Evolutionary conservation across 53 echinoderm and acorn worm genomes (phyloP).

Genomic region (Echinometra lucunter): DNA sequence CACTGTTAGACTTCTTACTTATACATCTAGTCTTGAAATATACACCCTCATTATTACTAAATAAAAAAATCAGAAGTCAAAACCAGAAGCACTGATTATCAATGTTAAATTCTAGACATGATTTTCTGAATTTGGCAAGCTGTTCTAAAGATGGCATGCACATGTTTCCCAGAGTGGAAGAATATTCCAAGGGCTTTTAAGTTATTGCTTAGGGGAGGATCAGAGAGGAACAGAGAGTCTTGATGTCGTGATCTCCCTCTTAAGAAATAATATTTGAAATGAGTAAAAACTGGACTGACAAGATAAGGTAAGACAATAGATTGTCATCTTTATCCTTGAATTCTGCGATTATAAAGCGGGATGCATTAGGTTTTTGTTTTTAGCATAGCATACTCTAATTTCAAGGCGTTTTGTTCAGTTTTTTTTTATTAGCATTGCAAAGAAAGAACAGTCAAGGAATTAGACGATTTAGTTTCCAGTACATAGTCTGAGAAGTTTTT

Average conservation of each 20-base stretch:
- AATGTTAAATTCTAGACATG: too few relatives aligned
- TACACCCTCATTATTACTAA: too few relatives aligned
- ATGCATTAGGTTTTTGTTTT: too few relatives aligned
- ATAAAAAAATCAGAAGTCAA: too few relatives aligned
- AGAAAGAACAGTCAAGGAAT: too few relatives aligned
- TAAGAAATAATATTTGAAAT: background rate
- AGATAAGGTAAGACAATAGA: background rate
- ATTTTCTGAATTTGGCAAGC: background rate
- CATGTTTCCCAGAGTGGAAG: background rate
- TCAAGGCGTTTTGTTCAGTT: too few relatives aligned
- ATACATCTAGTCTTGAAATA: background rate
- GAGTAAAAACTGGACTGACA: background rate
- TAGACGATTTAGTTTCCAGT: too few relatives aligned
- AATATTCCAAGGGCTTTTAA: background rate
- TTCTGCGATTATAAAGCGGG: background rate
- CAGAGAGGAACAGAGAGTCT: slow-evolving; percentile 6
- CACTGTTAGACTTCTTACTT: too few relatives aligned
- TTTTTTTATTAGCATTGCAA: too few relatives aligned
- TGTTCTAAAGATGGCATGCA: background rate
- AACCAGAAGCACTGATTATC: too few relatives aligned
- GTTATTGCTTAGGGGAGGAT: slow-evolving; percentile 3
- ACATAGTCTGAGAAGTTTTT: background rate
- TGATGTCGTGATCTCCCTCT: slow-evolving; percentile 20
- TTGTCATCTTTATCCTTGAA: background rate
- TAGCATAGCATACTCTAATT: too few relatives aligned